Evolutionary conservation across 2,797 vertebrate species (phyloP), one percentile per base, ranked within the genome.

Genomic region (Sebastes matsubarae): DNA sequence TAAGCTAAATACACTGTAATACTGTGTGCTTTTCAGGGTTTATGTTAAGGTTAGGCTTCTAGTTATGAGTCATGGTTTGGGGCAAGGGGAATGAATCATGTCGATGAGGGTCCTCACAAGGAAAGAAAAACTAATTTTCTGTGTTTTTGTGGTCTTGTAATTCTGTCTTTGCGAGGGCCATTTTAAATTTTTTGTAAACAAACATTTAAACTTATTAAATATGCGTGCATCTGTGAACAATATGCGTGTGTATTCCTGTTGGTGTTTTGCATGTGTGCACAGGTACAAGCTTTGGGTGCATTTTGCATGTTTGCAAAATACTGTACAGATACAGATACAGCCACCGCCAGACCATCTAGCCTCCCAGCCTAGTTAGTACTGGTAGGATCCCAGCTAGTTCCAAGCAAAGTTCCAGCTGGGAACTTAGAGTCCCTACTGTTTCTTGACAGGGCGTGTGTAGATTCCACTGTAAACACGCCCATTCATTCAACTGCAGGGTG

Each of bases 211-310:
- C 42, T 4, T 50, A 18, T 20, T 50, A 50, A 50, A 50, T 50
- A 50, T 20, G 16, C 0, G 0, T 50, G 42, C 42, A 50, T 50
- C 2, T 8, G 0, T 13, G 14, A 1, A 30, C 6, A 6, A 30
- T 24, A 2, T 36, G 14, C n/a, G 5, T 38, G 9, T 54, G 25
- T n/a, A 4, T 29, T 18, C 22, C 27, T 29, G 18, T n/a, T 20
- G 16, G 34, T 57, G 50, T 27, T 74, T 82, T 79, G 38, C 12
- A 70, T 71, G 3, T 27, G 1, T 30, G 2, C 30, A 30, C 1
- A 24, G 5, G 1, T 22, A 1, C 0, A 52, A n/a, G 5, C 6
- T 0, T 27, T 29, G 36, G 5, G 2, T 34, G 52, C 1, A 38
- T 4, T 64, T 2, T 73, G 34, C 54, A 61, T 57, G 3, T 16